phyloP scores from a whole-genome alignment of 2,113 vertebrate species.

The Bettongia penicillata region DNA sequence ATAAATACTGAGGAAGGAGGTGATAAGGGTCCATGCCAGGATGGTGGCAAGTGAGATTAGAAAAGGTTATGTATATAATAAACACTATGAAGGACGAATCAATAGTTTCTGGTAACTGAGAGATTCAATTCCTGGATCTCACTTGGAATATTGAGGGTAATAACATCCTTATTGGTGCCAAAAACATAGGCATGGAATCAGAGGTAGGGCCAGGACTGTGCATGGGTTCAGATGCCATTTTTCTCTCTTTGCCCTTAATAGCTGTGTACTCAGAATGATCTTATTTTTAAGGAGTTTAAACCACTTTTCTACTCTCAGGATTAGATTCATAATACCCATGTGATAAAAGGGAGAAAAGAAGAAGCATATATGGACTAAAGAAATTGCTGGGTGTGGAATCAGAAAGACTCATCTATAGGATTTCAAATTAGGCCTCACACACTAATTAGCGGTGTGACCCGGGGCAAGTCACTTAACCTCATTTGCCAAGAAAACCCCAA shows the following conservation, averaged over 20 bases:
- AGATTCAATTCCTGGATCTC: not conserved
- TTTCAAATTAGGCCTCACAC: no score
- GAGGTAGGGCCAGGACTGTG: not conserved
- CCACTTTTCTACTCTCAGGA: not conserved
- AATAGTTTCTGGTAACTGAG: not conserved
- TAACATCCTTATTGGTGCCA: not conserved
- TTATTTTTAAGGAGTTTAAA: slow-evolving; percentile 18
- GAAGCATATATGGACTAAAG: not conserved
- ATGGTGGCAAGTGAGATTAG: not conserved
- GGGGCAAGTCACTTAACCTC: no score
- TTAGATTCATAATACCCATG: slow-evolving; percentile 17
- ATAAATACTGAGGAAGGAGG: not conserved
- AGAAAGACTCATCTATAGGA: no score
- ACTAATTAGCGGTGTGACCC: no score
- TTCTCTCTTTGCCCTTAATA: not conserved
- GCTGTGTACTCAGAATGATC: not conserved
- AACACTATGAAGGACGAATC: not conserved
- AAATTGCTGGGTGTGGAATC: not conserved
- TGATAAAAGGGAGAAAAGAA: not conserved
- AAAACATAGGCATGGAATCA: not conserved
- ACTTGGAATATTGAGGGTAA: not conserved
- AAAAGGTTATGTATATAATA: not conserved
- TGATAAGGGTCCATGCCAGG: not conserved
- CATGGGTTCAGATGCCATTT: not conserved
- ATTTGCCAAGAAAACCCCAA: not conserved